A percentile compares a stretch with the other conserved stretches of the same genome.
phyloP scores from a whole-genome alignment of 2,797 vertebrate species.

The Petrocephalus schoutedeni region DNA sequence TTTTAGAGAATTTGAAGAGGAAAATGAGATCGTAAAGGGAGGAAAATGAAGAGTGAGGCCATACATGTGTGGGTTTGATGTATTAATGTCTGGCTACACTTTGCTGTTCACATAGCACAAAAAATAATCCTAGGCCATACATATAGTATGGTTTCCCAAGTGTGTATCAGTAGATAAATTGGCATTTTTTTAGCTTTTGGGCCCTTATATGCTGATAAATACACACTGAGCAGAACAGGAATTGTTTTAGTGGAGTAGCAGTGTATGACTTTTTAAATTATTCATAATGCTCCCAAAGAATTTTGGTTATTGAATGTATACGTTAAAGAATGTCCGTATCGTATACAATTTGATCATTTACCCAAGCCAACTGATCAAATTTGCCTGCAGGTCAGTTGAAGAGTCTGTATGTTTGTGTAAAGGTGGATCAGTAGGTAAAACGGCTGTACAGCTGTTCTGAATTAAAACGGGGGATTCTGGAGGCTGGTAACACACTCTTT shows the following conservation, averaged over 20 bases:
- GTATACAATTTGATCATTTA: background rate
- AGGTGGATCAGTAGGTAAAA: background rate
- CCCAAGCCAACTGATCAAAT: background rate
- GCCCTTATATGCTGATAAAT: background rate
- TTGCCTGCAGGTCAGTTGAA: background rate
- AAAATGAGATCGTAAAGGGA: background rate
- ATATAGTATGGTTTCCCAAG: background rate
- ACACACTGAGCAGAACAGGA: background rate
- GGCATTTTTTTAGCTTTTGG: background rate
- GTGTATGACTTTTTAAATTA: background rate
- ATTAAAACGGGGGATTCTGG: background rate
- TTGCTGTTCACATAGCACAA: background rate
- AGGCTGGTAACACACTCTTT: background rate
- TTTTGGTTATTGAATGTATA: background rate
- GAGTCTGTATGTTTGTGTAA: background rate
- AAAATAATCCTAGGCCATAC: background rate
- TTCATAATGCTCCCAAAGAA: background rate
- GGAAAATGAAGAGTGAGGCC: background rate
- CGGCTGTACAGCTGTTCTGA: background rate
- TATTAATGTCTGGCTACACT: background rate
- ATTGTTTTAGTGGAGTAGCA: background rate
- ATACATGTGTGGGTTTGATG: background rate
- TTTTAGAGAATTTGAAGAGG: background rate
- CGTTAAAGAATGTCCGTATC: background rate
- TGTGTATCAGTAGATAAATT: background rate